Conservation (phyloP, 2,797 vertebrate genomes). For the Melanotaenia maccullochi region DNA sequence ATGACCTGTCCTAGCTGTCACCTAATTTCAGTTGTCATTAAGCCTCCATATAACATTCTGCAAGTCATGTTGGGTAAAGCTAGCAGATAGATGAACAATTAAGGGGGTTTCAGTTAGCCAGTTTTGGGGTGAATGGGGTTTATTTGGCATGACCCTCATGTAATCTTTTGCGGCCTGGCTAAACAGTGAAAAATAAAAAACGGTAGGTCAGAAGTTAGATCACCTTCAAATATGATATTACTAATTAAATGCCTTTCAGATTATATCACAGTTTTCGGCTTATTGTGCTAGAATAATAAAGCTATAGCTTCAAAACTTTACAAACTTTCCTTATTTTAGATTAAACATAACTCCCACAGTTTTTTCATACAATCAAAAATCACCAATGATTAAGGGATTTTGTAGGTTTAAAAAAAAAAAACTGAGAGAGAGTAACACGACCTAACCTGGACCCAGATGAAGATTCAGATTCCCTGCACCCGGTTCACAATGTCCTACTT, state of each 20-base stretch:
- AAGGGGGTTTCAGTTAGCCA: not conserved
- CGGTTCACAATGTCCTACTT: constrained; percentile 46
- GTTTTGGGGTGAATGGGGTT: not conserved
- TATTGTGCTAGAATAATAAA: not conserved
- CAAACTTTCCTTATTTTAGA: not conserved
- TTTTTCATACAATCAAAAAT: constrained; percentile 12
- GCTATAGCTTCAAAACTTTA: not conserved
- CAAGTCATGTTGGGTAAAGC: not conserved
- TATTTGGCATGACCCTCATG: not conserved
- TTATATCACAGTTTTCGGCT: not conserved
- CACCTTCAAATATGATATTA: not conserved
- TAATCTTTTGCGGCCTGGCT: not conserved
- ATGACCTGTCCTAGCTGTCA: not conserved
- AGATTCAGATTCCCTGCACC: constrained; percentile 47
- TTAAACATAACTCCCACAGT: not conserved
- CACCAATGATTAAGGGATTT: not conserved
- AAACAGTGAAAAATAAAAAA: not conserved
- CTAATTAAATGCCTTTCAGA: not conserved
- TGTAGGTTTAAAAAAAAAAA: constrained; percentile 2
- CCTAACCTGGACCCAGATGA: constrained; percentile 19
- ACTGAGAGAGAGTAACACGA: constrained; percentile 18
- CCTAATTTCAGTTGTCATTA: not conserved
- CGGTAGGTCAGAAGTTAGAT: not conserved
- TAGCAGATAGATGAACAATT: not conserved
- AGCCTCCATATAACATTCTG: not conserved